Evolutionary conservation across 2,888 invertebrate genomes (phyloP), one percentile per base, ranked within the genome.

Genomic region (Petrophora chlorosata): DNA sequence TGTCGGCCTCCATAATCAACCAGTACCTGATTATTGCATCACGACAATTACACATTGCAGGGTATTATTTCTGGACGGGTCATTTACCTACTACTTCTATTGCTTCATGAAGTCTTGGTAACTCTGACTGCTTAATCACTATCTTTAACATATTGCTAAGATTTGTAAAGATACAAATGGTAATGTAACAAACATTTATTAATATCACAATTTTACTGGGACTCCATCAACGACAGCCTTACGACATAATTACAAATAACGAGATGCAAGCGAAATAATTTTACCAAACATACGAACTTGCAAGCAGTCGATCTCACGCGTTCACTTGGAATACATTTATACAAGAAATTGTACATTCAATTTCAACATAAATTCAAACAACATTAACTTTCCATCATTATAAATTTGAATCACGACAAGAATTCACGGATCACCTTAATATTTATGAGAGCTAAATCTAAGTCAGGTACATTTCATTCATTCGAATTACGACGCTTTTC

Each of bases 171-270:
- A 58, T 32, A 51, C 44, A 36, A 19, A 44, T 35, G 17, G 12
- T 62, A 50, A 63, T 55, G 54, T 40, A 78, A 81, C 78, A 81
- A 85, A 85, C 82, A 77, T 84, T 85, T 85, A 84, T 82, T 89
- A 84, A 87, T 90, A 89, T 90, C 89, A 90, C 89, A 89, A 82
- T 84, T 87, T 83, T 77, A 82, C 85, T 80, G 79, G 83, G 79
- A 82, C 80, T 77, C 75, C 67, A 64, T 65, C 67, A 67, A 34
- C 34, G 14, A 23, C 67, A 68, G 62, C 59, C 72, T 75, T 42
- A 48, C 48, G 46, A 36, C 28, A 32, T 66, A 71, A 68, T 70
- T 63, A 73, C 53, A 63, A 68, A 65, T 70, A 72, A 74, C 64
- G 69, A 65, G 71, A 70, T 42, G 71, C 69, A 76, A 77, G 76